phyloP scores from a whole-genome alignment of 2,797 vertebrate species.

The Chrysolophus pictus region DNA sequence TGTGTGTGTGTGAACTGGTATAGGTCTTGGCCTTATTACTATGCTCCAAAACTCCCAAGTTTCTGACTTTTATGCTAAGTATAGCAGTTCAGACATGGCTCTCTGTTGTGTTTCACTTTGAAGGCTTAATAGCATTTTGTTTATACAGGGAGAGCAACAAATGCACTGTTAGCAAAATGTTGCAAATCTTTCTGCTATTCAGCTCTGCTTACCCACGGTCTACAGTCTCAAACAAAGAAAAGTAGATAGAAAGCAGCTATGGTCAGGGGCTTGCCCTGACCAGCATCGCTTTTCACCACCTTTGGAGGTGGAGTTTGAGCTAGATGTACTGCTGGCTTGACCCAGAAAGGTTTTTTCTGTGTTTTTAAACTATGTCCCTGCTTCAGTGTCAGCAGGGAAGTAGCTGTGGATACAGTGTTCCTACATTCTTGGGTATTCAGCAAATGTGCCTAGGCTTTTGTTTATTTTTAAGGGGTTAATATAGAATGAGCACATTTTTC shows the following conservation, averaged over 20 bases:
- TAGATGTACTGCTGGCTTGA: neutral
- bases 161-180: neutral
- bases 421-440: neutral
- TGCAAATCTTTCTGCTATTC: neutral
- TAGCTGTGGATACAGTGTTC: neutral
- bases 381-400: neutral
- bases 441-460: neutral
- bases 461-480: conserved; percentile 37
- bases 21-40: neutral
- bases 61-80: neutral
- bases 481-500: neutral
- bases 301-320: neutral
- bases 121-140: neutral
- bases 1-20: fast-evolving
- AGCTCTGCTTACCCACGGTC: neutral
- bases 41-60: neutral
- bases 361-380: neutral
- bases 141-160: neutral
- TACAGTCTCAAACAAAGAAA: neutral
- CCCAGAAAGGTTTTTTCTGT: neutral
- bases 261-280: neutral
- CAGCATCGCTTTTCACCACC: neutral
- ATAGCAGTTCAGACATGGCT: neutral
- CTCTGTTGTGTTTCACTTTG: neutral
- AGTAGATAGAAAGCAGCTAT: neutral